A percentile compares a stretch with the other conserved stretches of the same genome.
These are phyloP conservation scores for Philaethria dido DNA, from an alignment of 2,888 invertebrate genomes.

Conservation along the genomic window DNA sequence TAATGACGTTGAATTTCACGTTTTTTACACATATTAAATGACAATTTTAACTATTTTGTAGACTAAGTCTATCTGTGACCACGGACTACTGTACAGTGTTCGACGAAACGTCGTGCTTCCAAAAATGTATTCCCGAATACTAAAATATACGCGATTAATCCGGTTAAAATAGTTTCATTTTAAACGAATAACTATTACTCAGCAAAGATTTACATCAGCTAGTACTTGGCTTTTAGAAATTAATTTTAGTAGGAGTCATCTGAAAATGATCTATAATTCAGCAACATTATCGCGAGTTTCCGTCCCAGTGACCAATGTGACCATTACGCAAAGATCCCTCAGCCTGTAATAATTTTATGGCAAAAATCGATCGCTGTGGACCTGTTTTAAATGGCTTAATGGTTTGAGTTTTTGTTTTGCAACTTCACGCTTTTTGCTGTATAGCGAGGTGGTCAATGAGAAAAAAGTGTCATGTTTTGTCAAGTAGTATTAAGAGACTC, in stretches of 20 bases:
- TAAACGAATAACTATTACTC: slow-evolving; percentile 10
- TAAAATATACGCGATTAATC: too few relatives aligned
- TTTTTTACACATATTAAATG: too few relatives aligned
- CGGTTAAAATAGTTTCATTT: slow-evolving; percentile 36
- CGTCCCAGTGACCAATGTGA: slow-evolving; percentile 60
- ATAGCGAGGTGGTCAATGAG: too few relatives aligned
- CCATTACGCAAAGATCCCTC: slow-evolving; percentile 55
- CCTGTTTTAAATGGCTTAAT: slow-evolving; percentile 50
- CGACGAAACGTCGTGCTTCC: too few relatives aligned
- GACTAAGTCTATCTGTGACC: too few relatives aligned
- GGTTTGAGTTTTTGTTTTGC: slow-evolving; percentile 51
- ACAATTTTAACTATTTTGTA: too few relatives aligned
- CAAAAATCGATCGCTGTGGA: slow-evolving; percentile 36
- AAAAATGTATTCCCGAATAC: too few relatives aligned
- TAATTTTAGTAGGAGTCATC: slow-evolving; percentile 49
- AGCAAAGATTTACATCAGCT: slow-evolving; percentile 29
- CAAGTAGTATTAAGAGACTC: too few relatives aligned
- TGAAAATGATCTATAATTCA: slow-evolving; percentile 63
- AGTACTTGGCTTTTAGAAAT: slow-evolving; percentile 37
- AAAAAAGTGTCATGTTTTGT: too few relatives aligned
- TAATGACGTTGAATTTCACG: too few relatives aligned
- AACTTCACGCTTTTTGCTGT: too few relatives aligned
- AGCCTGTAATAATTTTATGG: slow-evolving; percentile 20
- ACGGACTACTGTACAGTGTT: too few relatives aligned
- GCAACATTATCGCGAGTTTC: slow-evolving; percentile 72